Base-by-base conservation (phyloP, 2,797 vertebrate species). In the Distichodus sexfasciatus region DNA sequence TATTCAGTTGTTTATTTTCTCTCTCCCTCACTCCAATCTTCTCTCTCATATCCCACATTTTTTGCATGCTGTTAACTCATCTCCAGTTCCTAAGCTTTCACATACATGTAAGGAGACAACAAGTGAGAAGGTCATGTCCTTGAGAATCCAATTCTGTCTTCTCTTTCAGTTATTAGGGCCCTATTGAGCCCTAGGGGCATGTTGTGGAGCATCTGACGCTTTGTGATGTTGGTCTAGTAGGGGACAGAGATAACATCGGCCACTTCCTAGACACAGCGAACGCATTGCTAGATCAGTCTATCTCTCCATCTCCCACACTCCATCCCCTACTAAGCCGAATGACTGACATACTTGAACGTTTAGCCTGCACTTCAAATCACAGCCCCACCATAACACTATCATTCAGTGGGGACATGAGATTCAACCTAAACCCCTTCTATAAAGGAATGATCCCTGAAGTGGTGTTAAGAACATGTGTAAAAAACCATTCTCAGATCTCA, bases 261-360 rank as follows among this genome's bases (percentile, higher is more conserved):
- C 82, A 79, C 75, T 77, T 77, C 55, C 57, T 53, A 15, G 54
- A 74, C 73, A 60, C 63, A 58, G 63, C 36, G 33, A 19, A 53
- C 12, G 7, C 33, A 61, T 29, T 6, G 33, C 64, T 53, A 41
- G 66, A 85, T 83, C 83, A 77, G 78, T 82, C 79, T 83, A 69
- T 81, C 72, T 81, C 82, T 76, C 74, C 75, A 72, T 82, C 78
- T 78, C 84, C 78, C 85, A 79, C 79, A 84, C 78, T 73, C 60
- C 69, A 60, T 28, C 69, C 12, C 66, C 64, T 51, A 14, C 41
- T 57, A 19, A 57, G 58, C 35, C 48, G 15, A 36, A 43, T 17
- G 15, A 61, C 38, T 40, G 65, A 69, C 53, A 55, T 14, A 24
- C 58, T 41, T 21, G 41, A 66, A 54, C 46, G 41, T 71, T 64